Conservation (phyloP, 2,113 vertebrate genomes). For the Actinemys pallida region DNA sequence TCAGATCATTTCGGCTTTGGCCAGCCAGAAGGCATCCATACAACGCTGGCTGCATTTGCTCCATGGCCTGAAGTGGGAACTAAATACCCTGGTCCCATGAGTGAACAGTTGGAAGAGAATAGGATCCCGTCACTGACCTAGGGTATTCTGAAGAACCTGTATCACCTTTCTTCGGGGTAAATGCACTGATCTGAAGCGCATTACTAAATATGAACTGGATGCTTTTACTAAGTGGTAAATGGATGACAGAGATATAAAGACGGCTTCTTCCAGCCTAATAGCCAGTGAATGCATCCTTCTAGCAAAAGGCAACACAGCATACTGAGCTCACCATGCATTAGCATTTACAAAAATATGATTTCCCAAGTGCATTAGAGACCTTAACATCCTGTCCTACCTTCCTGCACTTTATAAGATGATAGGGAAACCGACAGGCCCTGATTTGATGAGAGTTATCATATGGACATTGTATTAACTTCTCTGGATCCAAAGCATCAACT, state of each 20-base stretch:
- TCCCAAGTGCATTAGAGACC: too few relatives aligned
- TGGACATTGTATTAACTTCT: constrained; percentile 88
- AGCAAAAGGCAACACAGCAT: too few relatives aligned
- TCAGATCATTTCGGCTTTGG: background rate
- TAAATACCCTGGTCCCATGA: background rate
- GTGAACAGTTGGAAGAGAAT: background rate
- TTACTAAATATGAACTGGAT: background rate
- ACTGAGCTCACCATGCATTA: too few relatives aligned
- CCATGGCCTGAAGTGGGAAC: background rate
- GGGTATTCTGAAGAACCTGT: background rate
- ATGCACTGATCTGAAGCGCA: background rate
- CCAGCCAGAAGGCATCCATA: background rate
- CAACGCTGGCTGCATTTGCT: background rate
- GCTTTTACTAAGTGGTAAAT: background rate
- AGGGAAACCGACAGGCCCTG: too few relatives aligned
- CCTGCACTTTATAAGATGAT: too few relatives aligned
- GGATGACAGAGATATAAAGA: too few relatives aligned
- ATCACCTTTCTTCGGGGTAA: background rate
- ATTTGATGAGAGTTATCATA: constrained; percentile 56
- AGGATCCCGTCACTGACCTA: background rate
- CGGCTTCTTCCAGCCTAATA: too few relatives aligned
- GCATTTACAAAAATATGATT: too few relatives aligned
- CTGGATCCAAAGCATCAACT: constrained; percentile 82
- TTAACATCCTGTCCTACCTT: too few relatives aligned
- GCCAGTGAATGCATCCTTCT: too few relatives aligned